Percentiles rank a stretch among this genome's conserved stretches.
Conservation (phyloP, 2,888 invertebrate genomes). For the Epistrophe grossulariae region DNA sequence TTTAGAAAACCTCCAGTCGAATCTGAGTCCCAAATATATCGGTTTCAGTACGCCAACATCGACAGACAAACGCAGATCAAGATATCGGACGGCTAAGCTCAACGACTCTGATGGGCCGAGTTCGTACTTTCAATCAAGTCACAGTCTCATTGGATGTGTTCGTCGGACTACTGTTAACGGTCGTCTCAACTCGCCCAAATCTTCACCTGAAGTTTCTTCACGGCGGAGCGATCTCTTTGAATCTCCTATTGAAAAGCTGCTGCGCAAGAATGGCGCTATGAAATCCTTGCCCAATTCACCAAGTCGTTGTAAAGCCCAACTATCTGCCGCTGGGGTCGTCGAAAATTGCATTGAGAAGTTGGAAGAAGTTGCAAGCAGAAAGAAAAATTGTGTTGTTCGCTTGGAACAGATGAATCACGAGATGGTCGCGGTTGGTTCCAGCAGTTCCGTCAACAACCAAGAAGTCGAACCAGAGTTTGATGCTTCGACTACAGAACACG, state of each 20-base stretch:
- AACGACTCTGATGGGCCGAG: slow-evolving; percentile 38
- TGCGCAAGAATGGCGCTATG: slow-evolving; percentile 80
- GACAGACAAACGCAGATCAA: slow-evolving; percentile 72
- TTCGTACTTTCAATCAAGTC: slow-evolving; percentile 38
- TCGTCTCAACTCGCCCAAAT: slow-evolving; percentile 61
- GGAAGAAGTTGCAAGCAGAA: slow-evolving; percentile 24
- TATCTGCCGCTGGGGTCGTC: neutral
- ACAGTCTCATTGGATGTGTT: slow-evolving; percentile 68
- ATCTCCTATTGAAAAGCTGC: slow-evolving; percentile 82
- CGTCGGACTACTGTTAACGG: slow-evolving; percentile 52
- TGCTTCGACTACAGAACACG: neutral
- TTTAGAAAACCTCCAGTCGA: slow-evolving; percentile 80
- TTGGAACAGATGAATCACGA: slow-evolving; percentile 49
- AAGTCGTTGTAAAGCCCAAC: neutral
- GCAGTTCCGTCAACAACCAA: neutral
- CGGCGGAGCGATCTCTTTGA: slow-evolving; percentile 77
- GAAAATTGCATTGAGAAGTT: neutral
- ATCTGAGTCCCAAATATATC: slow-evolving; percentile 82
- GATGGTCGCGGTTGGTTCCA: neutral
- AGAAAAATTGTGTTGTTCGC: slow-evolving; percentile 58
- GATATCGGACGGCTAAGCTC: slow-evolving; percentile 60
- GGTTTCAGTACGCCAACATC: slow-evolving; percentile 79
- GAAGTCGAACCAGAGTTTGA: neutral
- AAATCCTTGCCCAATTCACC: slow-evolving; percentile 54
- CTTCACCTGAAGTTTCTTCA: slow-evolving; percentile 47